Percentiles rank a stretch among this genome's conserved stretches.
phyloP scores from a whole-genome alignment of 2,888 invertebrate genomes.

The Stictocephala bisonia region DNA sequence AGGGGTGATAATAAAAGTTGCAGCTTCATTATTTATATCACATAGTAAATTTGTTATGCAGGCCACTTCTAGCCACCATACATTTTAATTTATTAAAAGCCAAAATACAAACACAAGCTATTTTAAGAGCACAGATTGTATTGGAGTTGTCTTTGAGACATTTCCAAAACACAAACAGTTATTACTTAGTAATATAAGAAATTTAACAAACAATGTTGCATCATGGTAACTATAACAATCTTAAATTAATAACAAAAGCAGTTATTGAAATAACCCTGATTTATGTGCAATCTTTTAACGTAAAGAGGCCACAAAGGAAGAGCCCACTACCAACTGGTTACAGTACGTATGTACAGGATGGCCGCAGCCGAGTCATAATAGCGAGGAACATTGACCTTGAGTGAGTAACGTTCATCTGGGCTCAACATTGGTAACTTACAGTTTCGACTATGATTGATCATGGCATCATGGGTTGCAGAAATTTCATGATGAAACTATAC shows the following conservation, averaged over 20 bases:
- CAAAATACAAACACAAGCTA: neutral
- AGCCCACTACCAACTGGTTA: conserved; percentile 29
- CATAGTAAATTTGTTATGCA: no score
- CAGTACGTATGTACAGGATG: conserved; percentile 19
- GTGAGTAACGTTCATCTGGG: conserved; percentile 19
- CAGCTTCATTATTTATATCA: no score
- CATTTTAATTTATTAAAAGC: neutral
- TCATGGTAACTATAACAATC: conserved; percentile 35
- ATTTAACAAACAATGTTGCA: conserved; percentile 32
- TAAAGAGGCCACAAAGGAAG: conserved; percentile 35
- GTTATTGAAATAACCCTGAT: conserved; percentile 41
- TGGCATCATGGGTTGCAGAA: conserved; percentile 26
- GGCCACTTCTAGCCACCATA: neutral
- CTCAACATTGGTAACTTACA: conserved; percentile 41
- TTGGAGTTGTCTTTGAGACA: conserved; percentile 19
- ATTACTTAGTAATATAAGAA: conserved; percentile 30
- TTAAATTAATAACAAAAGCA: conserved; percentile 38
- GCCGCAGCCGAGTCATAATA: neutral
- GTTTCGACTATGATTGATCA: conserved; percentile 36
- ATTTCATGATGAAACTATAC: conserved; percentile 34
- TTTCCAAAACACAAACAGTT: conserved; percentile 8
- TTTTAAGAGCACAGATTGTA: conserved; percentile 35
- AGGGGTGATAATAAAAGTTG: no score
- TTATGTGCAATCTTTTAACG: conserved; percentile 12
- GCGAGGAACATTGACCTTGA: conserved; percentile 31